Base-by-base conservation (phyloP, 2,113 vertebrate genomes). In the Zosterops hypoxanthus region DNA sequence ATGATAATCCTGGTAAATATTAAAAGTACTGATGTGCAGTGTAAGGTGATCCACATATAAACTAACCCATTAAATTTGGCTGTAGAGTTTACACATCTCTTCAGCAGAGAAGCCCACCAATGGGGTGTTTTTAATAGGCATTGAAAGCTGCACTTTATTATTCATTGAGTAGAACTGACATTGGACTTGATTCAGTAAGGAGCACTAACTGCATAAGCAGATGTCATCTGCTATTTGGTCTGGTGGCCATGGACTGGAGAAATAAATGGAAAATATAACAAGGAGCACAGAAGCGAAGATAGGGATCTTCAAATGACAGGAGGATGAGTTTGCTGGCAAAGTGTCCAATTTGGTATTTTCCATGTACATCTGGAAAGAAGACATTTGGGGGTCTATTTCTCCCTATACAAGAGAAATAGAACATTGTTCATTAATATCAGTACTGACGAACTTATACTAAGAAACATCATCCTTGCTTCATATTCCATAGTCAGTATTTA, bases 121-220 rank as follows among this genome's bases (percentile, higher is more conserved):
- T 81, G 64, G 64, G 52, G 76, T 83, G 60, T 72, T 90, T 88
- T 94, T 92, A 94, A 88, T 50, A 93, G 81, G 60, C 86, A 88
- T 61, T 86, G 86, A 81, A 94, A 94, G 64, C 79, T 36, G 41
- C n/a, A 53, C 56, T 92, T 95, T 70, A 88, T 86, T 92, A 93
- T 93, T 94, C 76, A 53, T 41, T 44, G 57, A 84, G 12, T 81
- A 88, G 65, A 56, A 64, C 80, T 93, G 92, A 86, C 86, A 50
- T 26, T 90, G 82, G 76, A 64, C 68, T 86, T 90, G 52, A 75
- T 78, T 96, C 85, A 25, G 34, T 72, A 88, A 95, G 82, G 82
- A 92, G 13, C 41, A 25, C 65, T 76, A 81, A 88, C 90, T 94
- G 92, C 92, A 93, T 88, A 88, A 95, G 79, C 69, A 95, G 82